Evolutionary conservation across 2,113 vertebrate genomes (phyloP), one percentile per base, ranked within the genome.

Genomic region (Nycticebus coucang): DNA sequence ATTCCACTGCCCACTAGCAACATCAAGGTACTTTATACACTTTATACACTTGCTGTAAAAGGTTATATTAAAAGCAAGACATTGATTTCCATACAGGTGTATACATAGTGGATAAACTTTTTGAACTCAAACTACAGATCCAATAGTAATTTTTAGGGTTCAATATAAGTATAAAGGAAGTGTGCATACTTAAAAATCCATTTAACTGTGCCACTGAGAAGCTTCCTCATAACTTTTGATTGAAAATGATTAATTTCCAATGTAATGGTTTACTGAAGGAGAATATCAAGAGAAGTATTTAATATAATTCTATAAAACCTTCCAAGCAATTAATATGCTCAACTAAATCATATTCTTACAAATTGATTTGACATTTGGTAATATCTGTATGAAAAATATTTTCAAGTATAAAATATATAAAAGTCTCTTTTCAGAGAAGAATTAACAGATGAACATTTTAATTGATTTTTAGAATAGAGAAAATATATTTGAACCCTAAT

Each of bases 231-330:
- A 94, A 89, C n/a, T 45, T 83, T 82, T 53, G 33, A 14, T 21
- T 82, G 37, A 13, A 68, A 89, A 62, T 96, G 26, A 94, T 96
- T 92, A 89, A 71, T 85, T 30, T 81, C 19, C 37, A 88, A 60
- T 86, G 35, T 75, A 85, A 86, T 82, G 59, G 71, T 28, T 35
- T 53, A 9, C 55, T 66, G 45, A 83, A 92, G 55, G 62, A 78
- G 92, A 95, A 45, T 87, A 82, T 83, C 37, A 92, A 71, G 50
- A 82, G 37, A 81, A 82, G 19, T 88, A 53, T 50, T 19, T 33
- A 45, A 72, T 4, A 78, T 18, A 92, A 64, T 89, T 94, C 35
- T 85, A 45, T 35, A 95, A 80, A 87, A 53, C 13, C 17, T 87
- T 80, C 57, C 33, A 93, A 89, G 8, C n/a, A 93, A 71, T 78